Percentiles rank a stretch among this genome's conserved stretches.
Conservation (phyloP, 2,113 vertebrate species). For the Saccopteryx bilineata region DNA sequence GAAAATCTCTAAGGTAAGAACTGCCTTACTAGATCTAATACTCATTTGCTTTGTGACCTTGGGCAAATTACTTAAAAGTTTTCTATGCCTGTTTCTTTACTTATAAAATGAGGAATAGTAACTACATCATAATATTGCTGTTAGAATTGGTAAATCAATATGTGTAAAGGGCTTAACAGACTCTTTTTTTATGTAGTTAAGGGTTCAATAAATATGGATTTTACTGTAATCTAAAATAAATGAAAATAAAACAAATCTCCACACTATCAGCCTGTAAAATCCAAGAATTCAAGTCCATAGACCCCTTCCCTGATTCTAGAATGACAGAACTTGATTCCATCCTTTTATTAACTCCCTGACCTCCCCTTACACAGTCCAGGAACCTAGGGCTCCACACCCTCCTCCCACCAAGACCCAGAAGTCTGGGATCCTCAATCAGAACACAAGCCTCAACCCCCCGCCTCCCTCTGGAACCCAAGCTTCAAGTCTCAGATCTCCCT, state of each 20-base stretch:
- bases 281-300: neutral
- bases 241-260: neutral
- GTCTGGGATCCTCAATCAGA: accelerated
- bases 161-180: too few relatives aligned
- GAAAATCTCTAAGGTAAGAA: too few relatives aligned
- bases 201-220: too few relatives aligned
- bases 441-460: neutral
- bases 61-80: too few relatives aligned
- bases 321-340: neutral
- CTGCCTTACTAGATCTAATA: too few relatives aligned
- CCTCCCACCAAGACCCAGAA: neutral
- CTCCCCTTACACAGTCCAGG: neutral
- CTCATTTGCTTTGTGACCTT: too few relatives aligned
- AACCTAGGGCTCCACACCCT: neutral
- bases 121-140: too few relatives aligned
- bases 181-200: too few relatives aligned
- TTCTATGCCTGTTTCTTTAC: too few relatives aligned
- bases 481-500: neutral
- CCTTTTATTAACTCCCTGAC: neutral
- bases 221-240: too few relatives aligned
- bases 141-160: too few relatives aligned
- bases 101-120: too few relatives aligned
- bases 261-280: neutral
- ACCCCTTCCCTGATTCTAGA: neutral
- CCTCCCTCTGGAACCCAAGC: neutral